Conservation (phyloP, 2,888 invertebrate genomes). For the Epinotia ramella region DNA sequence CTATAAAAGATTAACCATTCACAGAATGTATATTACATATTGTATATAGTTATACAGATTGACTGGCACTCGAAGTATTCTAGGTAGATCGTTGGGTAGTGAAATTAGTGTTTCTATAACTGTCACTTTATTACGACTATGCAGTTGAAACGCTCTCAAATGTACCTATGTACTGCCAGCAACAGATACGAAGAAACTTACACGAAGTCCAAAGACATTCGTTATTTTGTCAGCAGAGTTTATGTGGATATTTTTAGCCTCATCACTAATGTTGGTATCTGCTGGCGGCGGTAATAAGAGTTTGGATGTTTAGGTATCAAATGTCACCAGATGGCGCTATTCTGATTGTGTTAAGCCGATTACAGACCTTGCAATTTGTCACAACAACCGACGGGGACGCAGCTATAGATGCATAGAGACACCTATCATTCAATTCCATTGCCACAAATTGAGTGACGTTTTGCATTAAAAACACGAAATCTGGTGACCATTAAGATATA, state of each 20-base stretch:
- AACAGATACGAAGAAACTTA: no score
- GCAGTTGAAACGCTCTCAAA: not conserved
- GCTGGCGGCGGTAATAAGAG: not conserved
- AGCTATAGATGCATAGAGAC: no score
- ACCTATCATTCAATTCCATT: not conserved
- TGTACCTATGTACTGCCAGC: not conserved
- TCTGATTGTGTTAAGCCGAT: not conserved
- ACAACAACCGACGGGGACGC: no score
- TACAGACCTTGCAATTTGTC: no score
- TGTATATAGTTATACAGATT: not conserved
- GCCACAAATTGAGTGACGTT: not conserved
- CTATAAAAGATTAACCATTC: slow-evolving; percentile 1
- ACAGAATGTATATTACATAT: slow-evolving; percentile 11
- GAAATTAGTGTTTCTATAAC: not conserved
- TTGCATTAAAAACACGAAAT: not conserved
- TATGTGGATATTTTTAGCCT: not conserved
- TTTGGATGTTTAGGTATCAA: not conserved
- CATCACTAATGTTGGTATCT: not conserved
- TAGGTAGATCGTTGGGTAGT: slow-evolving; percentile 5
- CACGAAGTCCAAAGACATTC: no score
- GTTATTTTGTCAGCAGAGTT: not conserved
- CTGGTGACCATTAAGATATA: not conserved
- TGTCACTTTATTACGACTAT: slow-evolving; percentile 3
- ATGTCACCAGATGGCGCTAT: not conserved
- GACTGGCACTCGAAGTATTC: not conserved